A percentile compares a stretch with the other conserved stretches of the same genome.
These are phyloP conservation scores for Eurystomus glaucurus DNA, from an alignment of 2,797 vertebrate genomes.

Conservation along the genomic window DNA sequence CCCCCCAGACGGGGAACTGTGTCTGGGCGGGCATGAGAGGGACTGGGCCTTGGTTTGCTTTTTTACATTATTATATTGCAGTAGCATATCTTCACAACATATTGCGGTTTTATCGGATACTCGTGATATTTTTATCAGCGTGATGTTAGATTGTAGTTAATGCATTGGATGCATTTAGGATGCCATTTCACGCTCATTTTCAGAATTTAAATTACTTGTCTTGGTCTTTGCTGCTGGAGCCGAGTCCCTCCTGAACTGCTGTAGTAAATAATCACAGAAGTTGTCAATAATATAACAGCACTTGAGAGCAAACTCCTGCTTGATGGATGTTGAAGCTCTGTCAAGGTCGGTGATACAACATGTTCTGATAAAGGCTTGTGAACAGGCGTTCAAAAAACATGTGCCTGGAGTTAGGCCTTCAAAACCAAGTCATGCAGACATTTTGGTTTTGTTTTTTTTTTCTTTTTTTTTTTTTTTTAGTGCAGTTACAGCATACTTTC, in stretches of 20 bases:
- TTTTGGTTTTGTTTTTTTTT: neutral
- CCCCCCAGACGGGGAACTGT: neutral
- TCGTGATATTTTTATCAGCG: neutral
- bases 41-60: neutral
- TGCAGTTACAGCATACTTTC: neutral
- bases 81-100: neutral
- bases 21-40: neutral
- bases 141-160: neutral
- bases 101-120: neutral
- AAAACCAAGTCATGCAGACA: neutral
- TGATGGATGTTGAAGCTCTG: neutral
- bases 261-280: neutral
- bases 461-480: neutral
- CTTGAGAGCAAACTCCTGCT: neutral
- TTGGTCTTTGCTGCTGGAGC: neutral
- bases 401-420: neutral
- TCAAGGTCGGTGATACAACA: neutral
- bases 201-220: neutral
- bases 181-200: neutral
- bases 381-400: neutral
- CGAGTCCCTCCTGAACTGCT: neutral
- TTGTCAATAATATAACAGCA: neutral
- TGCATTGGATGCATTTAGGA: neutral
- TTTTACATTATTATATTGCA: neutral
- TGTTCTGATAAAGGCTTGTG: neutral